Evolutionary conservation across 2,797 vertebrate genomes (phyloP).

Genomic region (Megaceryle alcyon): DNA sequence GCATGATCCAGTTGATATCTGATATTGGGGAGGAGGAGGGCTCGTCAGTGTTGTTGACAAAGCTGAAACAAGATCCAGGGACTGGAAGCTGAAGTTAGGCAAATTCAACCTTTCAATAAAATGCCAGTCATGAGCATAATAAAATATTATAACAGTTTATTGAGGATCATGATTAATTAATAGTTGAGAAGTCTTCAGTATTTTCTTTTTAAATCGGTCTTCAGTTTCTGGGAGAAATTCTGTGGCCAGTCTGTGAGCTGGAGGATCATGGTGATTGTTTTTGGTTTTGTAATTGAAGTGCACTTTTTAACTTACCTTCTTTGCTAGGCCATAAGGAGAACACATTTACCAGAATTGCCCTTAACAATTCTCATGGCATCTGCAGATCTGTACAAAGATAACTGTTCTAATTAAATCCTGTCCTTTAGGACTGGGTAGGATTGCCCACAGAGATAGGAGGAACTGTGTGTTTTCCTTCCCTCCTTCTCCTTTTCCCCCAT

Average conservation of each 20-base stretch:
- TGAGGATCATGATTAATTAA: background rate
- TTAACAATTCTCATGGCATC: background rate
- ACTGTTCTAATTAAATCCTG: constrained; percentile 36
- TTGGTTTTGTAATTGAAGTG: background rate
- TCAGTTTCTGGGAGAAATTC: background rate
- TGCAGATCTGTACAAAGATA: background rate
- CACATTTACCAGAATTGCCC: background rate
- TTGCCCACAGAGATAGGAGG: background rate
- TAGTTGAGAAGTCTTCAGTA: background rate
- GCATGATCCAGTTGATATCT: constrained; percentile 48
- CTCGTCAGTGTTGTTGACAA: constrained; percentile 25
- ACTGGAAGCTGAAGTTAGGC: constrained; percentile 9
- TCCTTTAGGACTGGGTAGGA: background rate
- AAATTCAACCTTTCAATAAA: background rate
- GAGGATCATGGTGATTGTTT: background rate
- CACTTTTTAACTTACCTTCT: background rate
- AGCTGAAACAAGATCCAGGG: background rate
- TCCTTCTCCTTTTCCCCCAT: background rate
- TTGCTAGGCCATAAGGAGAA: background rate
- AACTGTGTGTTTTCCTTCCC: background rate
- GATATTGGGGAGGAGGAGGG: background rate
- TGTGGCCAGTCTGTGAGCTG: background rate
- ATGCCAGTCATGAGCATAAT: background rate
- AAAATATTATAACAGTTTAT: background rate
- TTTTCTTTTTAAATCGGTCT: background rate